Evolutionary conservation across 2,888 invertebrate genomes (phyloP).

Genomic region (Xylota sylvarum): DNA sequence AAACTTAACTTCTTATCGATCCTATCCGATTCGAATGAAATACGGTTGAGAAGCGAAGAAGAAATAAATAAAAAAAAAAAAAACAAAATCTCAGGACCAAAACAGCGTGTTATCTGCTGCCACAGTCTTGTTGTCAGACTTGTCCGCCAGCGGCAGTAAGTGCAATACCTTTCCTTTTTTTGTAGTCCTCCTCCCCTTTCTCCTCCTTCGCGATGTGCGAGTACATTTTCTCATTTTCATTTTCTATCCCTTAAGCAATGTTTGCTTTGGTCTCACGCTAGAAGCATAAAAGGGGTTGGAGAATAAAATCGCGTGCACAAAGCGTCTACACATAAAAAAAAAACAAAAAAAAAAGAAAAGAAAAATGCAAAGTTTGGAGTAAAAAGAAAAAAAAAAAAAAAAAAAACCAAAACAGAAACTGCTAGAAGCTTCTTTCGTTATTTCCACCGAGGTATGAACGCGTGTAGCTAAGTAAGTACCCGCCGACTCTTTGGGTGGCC

Average conservation of each 20-base stretch:
- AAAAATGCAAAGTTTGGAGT: neutral
- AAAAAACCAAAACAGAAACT: conserved; percentile 36
- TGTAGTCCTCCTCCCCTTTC: neutral
- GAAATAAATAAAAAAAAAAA: conserved; percentile 4
- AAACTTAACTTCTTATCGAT: conserved; percentile 3
- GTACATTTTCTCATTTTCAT: conserved; percentile 44
- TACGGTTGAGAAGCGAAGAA: neutral
- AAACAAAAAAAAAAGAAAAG: too few species aligned
- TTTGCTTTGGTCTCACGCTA: conserved; percentile 52
- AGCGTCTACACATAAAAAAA: conserved; percentile 21
- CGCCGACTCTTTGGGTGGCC: conserved; percentile 44
- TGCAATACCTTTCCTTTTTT: conserved; percentile 29
- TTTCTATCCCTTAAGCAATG: conserved; percentile 39
- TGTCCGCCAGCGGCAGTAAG: conserved; percentile 48
- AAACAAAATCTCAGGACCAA: conserved; percentile 15
- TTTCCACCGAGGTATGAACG: conserved; percentile 10
- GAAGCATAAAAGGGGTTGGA: conserved; percentile 6
- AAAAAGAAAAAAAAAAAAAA: conserved; percentile 3
- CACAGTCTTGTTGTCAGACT: conserved; percentile 51
- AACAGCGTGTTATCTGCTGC: conserved; percentile 47
- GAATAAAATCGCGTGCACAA: conserved; percentile 54
- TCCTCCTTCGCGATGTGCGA: conserved; percentile 3
- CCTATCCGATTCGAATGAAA: neutral
- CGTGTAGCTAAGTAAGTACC: conserved; percentile 56
- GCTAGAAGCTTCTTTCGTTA: conserved; percentile 65